Base-by-base conservation (phyloP, 1,140 invertebrate genomes). In the Drosophila ogumai region DNA sequence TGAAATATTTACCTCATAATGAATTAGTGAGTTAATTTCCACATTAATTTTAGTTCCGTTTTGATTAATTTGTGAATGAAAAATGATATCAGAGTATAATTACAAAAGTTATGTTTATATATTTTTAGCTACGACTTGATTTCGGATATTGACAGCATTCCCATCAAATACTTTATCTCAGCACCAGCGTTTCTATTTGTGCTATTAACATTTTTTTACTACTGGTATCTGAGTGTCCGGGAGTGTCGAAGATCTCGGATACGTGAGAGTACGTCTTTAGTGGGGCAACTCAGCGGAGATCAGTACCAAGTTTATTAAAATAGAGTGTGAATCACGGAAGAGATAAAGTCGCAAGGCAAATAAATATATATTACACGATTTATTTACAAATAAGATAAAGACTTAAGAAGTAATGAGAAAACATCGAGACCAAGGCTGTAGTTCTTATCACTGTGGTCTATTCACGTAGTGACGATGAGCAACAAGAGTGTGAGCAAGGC, bases 141-240 rank as follows among this genome's bases (percentile, higher is more conserved):
- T 3, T 38, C 22, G 28, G 12, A 10, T 19, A 31, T 49, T 25
- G 0, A 9, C 5, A 15, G 34, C 13, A 58, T 34, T 22, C 10
- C 31, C 13, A 2, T 72, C 0, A 19, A 22, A 10, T 72, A 58
- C 28, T 19, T 72, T 3, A 28, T 72, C 1, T 34, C n/a, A 1
- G 66, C 43, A 0, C 66, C 68, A 3, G n/a, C 28, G 9, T 71
- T 47, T 38, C 0, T 72, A 13, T 2, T 34, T 9, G n/a, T 72
- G 34, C 5, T 72, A 5, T 13, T 58, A 0, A 1, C 36, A 15
- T 71, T 41, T 28, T 58, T 47, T 10, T 72, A 71, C 52, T 72
- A 72, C 36, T 67, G 22, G 31, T 76, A 41, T 59, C 5, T 55
- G 2, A 77, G 25, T 67, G 40, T 58, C 46, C 73, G 61, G 13